These are phyloP conservation scores for Dasyprocta punctata DNA, from an alignment of 2,113 vertebrate genomes.

Conservation along the genomic window DNA sequence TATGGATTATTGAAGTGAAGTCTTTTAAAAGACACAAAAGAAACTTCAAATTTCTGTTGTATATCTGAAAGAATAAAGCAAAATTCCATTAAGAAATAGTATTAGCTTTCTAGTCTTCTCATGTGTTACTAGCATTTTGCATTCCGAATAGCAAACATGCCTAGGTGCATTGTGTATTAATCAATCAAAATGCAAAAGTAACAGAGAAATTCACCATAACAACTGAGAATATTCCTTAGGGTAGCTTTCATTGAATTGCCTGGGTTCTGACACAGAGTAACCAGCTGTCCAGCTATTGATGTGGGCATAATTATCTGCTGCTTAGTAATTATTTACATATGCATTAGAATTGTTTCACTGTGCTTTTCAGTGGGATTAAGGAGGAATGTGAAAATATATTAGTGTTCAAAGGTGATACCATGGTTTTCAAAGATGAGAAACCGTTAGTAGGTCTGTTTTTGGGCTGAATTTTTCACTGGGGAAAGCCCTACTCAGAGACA, in stretches of 20 bases:
- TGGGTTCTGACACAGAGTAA: constrained; percentile 83
- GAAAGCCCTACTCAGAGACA: not conserved
- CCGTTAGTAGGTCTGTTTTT: not conserved
- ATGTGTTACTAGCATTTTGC: constrained; percentile 82
- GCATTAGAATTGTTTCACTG: constrained; percentile 78
- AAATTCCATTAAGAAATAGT: constrained; percentile 75
- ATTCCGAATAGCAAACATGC: constrained; percentile 85
- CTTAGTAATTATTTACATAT: constrained; percentile 86
- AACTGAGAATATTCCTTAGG: constrained; percentile 83
- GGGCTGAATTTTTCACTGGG: not conserved
- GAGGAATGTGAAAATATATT: constrained; percentile 63
- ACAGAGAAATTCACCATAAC: constrained; percentile 82
- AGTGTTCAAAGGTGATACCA: not conserved
- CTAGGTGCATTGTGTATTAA: constrained; percentile 86
- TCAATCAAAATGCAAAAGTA: constrained; percentile 88
- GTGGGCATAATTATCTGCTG: constrained; percentile 86
- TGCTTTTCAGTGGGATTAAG: constrained; percentile 58
- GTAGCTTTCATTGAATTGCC: constrained; percentile 83
- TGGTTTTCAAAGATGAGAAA: constrained; percentile 65
- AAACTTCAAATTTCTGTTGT: constrained; percentile 64
- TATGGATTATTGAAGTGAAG: constrained; percentile 74
- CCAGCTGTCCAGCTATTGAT: constrained; percentile 87
- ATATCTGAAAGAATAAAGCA: constrained; percentile 79
- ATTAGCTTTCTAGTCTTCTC: constrained; percentile 75
- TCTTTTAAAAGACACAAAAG: constrained; percentile 64